phyloP scores from a whole-genome alignment of 1,140 invertebrate species.

The Littorina saxatilis region DNA sequence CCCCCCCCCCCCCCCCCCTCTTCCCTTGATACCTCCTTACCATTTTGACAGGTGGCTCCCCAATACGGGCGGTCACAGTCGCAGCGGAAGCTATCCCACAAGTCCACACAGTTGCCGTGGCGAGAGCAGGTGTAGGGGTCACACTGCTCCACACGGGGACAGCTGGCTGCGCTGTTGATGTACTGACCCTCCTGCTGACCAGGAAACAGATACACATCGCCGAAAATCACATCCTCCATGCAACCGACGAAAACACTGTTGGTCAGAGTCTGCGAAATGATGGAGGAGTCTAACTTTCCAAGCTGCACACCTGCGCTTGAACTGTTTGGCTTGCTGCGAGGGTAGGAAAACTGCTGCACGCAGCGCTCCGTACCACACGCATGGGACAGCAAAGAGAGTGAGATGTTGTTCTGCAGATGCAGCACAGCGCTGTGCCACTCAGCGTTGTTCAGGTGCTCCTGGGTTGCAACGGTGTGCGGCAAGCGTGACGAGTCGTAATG shows the following conservation, averaged over 20 bases:
- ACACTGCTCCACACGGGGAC: conserved; percentile 88
- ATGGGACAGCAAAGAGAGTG: conserved; percentile 20
- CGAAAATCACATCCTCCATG: conserved; percentile 92
- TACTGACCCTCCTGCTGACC: conserved; percentile 32
- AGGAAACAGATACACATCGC: conserved; percentile 84
- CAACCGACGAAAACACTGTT: conserved; percentile 86
- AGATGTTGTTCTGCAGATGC: conserved; percentile 38
- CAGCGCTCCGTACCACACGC: conserved; percentile 1
- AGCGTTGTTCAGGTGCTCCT: conserved; percentile 73
- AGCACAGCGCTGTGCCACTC: conserved; percentile 53
- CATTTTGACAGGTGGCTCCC: conserved; percentile 90
- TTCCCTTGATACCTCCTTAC: too few relatives aligned
- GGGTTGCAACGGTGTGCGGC: not conserved
- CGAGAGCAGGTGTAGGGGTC: conserved; percentile 90
- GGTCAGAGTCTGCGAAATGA: not conserved
- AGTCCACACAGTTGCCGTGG: conserved; percentile 90
- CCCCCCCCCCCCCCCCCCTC: conserved; percentile 46
- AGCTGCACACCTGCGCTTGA: conserved; percentile 14
- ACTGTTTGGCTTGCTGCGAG: conserved; percentile 36
- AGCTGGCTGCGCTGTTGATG: conserved; percentile 77
- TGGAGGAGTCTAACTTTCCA: conserved; percentile 20
- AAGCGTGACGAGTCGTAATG: not conserved
- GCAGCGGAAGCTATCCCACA: conserved; percentile 92
- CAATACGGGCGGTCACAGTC: conserved; percentile 90
- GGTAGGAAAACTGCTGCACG: not conserved